Base-by-base conservation (phyloP, 2,888 invertebrate species). In the Rhynchonema sp. region DNA sequence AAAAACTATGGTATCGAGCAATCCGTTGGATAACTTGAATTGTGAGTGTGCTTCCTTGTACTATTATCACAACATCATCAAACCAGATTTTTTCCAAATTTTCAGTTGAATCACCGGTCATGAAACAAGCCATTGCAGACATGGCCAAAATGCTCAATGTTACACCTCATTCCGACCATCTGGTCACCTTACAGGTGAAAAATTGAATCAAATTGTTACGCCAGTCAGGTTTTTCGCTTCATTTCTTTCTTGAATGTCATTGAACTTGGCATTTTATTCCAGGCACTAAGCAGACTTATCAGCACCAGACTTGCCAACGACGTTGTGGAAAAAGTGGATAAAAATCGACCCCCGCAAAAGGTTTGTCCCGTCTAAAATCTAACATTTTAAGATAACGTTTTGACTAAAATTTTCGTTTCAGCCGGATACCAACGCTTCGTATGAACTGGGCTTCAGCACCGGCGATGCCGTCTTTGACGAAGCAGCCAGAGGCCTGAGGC, bases 21-120 rank as follows among this genome's bases (percentile, higher is more conserved):
- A 89, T 75, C 84, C 87, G 20, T 76, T 89, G 64, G 88, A 89
- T 72, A 85, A 84, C 70, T 79, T 89, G 65, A 83, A 89, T 72
- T 88, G 87, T 87, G 76, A 82, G 84, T 81, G 49, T 17, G 49
- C 9, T 17, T 13, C 3, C n/a, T 49, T 49, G 3, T 49, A 20
- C 9, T 49, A 49, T 6, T 13, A 38, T 38, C 17, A 6, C 38
- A 17, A 38, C 6, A 38, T 38, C 38, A n/a, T 38, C 38, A 17
- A 13, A 17, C 17, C 9, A 38, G 38, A 38, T 38, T 38, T 38
- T 38, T 38, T 17, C 38, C 9, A 38, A 17, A 13, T 38, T 67
- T 69, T 46, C 75, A 89, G 89, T 89, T 77, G 79, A 84, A 62
- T 83, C 84, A 74, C 80, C 82, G 62, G 86, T 86, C 65, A 92